Conservation (phyloP, 2,888 invertebrate genomes). For the Pollenia angustigena region DNA sequence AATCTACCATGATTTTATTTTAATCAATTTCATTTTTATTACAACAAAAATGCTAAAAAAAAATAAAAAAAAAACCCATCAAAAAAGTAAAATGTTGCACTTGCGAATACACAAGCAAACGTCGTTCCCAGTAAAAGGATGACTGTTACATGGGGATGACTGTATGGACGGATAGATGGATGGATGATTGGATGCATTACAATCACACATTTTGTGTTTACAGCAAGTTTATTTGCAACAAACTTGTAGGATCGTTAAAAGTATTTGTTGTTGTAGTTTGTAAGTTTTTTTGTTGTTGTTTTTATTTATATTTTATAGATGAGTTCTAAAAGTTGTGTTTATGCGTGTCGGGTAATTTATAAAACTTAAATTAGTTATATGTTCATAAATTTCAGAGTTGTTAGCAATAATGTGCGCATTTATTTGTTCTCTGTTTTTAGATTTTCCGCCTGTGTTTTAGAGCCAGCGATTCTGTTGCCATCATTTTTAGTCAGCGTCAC, state of each 20-base stretch:
- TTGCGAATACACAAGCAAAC: not conserved
- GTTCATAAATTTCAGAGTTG: constrained; percentile 60
- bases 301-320: constrained; percentile 67
- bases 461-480: constrained; percentile 6
- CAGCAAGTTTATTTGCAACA: constrained; percentile 63
- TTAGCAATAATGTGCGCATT: constrained; percentile 60
- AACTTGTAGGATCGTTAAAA: constrained; percentile 70
- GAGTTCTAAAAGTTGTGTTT: constrained; percentile 75
- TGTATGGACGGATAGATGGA: not conserved
- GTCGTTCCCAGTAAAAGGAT: not conserved
- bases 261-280: constrained; percentile 45
- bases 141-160: constrained; percentile 5
- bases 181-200: constrained; percentile 37
- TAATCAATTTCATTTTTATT: constrained; percentile 61
- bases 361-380: constrained; percentile 76
- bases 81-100: constrained; percentile 17
- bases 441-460: constrained; percentile 21
- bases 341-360: constrained; percentile 76
- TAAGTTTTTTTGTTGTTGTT: constrained; percentile 38
- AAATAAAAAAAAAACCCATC: not conserved
- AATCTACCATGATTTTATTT: constrained; percentile 62
- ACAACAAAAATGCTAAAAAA: constrained; percentile 1
- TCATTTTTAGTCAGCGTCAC: constrained; percentile 10
- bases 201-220: constrained; percentile 57
- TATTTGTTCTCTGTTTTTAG: constrained; percentile 33